A percentile compares a stretch with the other conserved stretches of the same genome.
Evolutionary conservation across 1,140 invertebrate species (phyloP).

Genomic region (Hyposmocoma kahamanoa): DNA sequence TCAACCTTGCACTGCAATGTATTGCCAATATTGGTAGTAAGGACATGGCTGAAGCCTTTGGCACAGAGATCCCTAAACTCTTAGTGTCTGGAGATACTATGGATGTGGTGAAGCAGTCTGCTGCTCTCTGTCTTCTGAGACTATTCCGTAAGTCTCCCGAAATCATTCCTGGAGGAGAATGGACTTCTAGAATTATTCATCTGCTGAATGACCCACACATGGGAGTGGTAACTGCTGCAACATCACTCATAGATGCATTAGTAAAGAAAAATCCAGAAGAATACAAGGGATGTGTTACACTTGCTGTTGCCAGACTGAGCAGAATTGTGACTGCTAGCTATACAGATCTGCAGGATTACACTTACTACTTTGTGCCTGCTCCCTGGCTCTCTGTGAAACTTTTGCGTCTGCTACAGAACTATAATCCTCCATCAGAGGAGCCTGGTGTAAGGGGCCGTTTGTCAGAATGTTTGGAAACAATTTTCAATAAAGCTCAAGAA

Average conservation of each 20-base stretch:
- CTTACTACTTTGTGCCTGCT: conserved; percentile 99
- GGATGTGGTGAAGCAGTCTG: conserved; percentile 99
- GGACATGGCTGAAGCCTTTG: conserved; percentile 99
- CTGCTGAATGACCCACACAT: conserved; percentile 99
- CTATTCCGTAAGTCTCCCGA: conserved; percentile 94
- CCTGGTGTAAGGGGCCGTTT: conserved; percentile 94
- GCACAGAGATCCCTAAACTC: conserved; percentile 97
- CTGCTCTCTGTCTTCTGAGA: conserved; percentile 95
- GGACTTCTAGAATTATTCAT: conserved; percentile 99
- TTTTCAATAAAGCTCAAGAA: conserved; percentile 99
- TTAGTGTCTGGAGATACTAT: conserved; percentile 99
- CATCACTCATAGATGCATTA: conserved; percentile 97
- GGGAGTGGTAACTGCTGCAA: conserved; percentile 98
- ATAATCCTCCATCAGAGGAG: conserved; percentile 96
- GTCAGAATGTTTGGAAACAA: conserved; percentile 99
- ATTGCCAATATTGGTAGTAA: conserved; percentile 99
- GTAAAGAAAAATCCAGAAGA: conserved; percentile 99
- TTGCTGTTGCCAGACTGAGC: conserved; percentile 97
- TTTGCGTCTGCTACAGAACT: conserved; percentile 96
- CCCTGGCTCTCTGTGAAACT: conserved; percentile 99
- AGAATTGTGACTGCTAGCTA: conserved; percentile 98
- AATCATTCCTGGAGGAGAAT: conserved; percentile 97
- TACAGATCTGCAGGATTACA: conserved; percentile 99
- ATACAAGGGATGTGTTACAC: conserved; percentile 98
- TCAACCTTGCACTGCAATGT: conserved; percentile 99